phyloP scores from a whole-genome alignment of 2,888 invertebrate species.

The Lordiphosa andalusiaca region DNA sequence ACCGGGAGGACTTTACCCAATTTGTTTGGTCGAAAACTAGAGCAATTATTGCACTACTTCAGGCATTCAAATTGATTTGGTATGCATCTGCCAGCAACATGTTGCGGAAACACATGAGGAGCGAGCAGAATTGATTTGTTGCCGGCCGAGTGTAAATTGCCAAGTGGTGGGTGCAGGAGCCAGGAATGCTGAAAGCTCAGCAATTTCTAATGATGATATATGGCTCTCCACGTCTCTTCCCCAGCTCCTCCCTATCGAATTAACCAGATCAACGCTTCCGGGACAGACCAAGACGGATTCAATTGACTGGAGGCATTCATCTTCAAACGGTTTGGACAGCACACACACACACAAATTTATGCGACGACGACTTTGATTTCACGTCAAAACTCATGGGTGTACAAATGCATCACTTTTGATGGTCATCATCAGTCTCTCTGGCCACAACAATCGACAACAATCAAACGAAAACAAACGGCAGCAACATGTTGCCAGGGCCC shows the following conservation, averaged over 20 bases:
- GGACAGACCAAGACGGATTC: slow-evolving; percentile 41
- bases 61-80: slow-evolving; percentile 72
- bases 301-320: slow-evolving; percentile 71
- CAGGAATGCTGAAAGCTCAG: slow-evolving; percentile 72
- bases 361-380: slow-evolving; percentile 71
- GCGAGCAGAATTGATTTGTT: slow-evolving; percentile 64
- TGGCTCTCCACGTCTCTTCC: slow-evolving; percentile 42
- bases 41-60: slow-evolving; percentile 70
- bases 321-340: slow-evolving; percentile 29
- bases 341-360: slow-evolving; percentile 55
- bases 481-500: slow-evolving; percentile 49
- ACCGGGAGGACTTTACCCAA: slow-evolving; percentile 20
- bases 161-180: slow-evolving; percentile 47
- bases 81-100: slow-evolving; percentile 75
- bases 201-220: slow-evolving; percentile 76
- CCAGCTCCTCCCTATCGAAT: slow-evolving; percentile 76
- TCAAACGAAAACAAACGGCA: slow-evolving; percentile 58
- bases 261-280: slow-evolving; percentile 76
- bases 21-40: slow-evolving; percentile 67
- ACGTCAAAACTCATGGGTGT: slow-evolving; percentile 78
- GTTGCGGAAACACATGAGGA: slow-evolving; percentile 61
- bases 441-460: slow-evolving; percentile 47
- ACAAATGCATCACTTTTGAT: slow-evolving; percentile 79
- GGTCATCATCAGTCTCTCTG: slow-evolving; percentile 79
- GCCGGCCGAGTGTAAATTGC: slow-evolving; percentile 62